These are phyloP conservation scores for Heliconius ismenius DNA, from an alignment of 2,888 invertebrate species.

Conservation along the genomic window DNA sequence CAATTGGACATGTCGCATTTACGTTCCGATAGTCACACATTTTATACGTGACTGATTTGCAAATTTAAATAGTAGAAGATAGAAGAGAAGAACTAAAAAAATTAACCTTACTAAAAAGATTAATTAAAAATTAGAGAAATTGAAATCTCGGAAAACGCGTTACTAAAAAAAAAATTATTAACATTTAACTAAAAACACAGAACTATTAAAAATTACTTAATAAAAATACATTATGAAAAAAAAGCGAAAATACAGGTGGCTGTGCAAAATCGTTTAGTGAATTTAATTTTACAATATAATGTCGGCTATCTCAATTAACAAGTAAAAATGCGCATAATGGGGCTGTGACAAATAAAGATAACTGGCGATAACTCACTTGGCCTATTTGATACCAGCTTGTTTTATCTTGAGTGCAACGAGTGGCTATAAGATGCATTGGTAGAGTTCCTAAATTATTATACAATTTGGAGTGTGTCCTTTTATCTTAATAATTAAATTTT, in stretches of 20 bases:
- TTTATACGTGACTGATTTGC: background rate
- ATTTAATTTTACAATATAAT: background rate
- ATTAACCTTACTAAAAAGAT: no score
- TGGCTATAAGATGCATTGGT: slow-evolving; percentile 36
- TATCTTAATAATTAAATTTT: background rate
- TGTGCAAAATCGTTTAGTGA: background rate
- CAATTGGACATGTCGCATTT: background rate
- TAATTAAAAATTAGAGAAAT: no score
- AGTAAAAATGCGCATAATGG: slow-evolving; percentile 24
- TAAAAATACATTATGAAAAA: background rate
- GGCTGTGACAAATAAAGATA: slow-evolving; percentile 59
- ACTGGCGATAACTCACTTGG: slow-evolving; percentile 59
- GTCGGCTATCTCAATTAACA: slow-evolving; percentile 11
- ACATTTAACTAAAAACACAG: no score
- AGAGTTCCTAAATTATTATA: background rate
- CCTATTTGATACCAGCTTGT: slow-evolving; percentile 65
- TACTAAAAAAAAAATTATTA: no score
- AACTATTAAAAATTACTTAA: background rate
- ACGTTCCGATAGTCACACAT: background rate
- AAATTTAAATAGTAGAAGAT: no score
- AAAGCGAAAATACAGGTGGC: background rate
- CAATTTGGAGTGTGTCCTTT: background rate
- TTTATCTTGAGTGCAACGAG: slow-evolving; percentile 60
- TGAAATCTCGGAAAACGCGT: no score
- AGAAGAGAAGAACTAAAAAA: no score